Evolutionary conservation across 2,113 vertebrate genomes (phyloP).

Genomic region (Eurystomus gularis): DNA sequence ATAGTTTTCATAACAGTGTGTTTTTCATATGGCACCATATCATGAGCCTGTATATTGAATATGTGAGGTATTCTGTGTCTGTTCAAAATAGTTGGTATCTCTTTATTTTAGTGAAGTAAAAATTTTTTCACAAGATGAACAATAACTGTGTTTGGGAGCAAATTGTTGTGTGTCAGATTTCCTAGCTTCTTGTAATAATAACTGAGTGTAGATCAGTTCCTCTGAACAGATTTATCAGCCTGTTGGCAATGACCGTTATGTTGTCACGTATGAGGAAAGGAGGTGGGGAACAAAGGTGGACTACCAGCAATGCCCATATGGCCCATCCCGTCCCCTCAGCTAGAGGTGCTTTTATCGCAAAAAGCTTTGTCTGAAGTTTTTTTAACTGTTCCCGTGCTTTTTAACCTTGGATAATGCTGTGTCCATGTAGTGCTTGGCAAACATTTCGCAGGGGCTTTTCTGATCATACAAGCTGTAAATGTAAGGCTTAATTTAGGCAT

Average conservation of each 20-base stretch:
- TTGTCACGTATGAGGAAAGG: not conserved
- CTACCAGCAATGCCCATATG: rapidly evolving
- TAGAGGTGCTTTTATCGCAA: not conserved
- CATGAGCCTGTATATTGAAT: not conserved
- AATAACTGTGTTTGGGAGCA: not conserved
- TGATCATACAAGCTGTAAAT: not conserved
- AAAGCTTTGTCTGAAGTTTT: not conserved
- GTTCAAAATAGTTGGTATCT: not conserved
- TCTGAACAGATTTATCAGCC: not conserved
- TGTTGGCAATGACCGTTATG: not conserved
- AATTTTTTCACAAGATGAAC: not conserved
- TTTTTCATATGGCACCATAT: not conserved
- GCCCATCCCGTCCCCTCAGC: too few species aligned
- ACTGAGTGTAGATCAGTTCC: rapidly evolving
- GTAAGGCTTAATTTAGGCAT: not conserved
- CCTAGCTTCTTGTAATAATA: not conserved
- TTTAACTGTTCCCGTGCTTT: rapidly evolving
- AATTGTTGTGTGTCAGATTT: not conserved
- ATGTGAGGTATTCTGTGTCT: not conserved
- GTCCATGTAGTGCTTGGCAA: not conserved
- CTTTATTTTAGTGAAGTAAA: not conserved
- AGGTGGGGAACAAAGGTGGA: not conserved
- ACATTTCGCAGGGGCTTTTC: not conserved
- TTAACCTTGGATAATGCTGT: not conserved
- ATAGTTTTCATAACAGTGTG: not conserved